Base-by-base conservation (phyloP, 2,797 vertebrate genomes). In the Champsocephalus gunnari region DNA sequence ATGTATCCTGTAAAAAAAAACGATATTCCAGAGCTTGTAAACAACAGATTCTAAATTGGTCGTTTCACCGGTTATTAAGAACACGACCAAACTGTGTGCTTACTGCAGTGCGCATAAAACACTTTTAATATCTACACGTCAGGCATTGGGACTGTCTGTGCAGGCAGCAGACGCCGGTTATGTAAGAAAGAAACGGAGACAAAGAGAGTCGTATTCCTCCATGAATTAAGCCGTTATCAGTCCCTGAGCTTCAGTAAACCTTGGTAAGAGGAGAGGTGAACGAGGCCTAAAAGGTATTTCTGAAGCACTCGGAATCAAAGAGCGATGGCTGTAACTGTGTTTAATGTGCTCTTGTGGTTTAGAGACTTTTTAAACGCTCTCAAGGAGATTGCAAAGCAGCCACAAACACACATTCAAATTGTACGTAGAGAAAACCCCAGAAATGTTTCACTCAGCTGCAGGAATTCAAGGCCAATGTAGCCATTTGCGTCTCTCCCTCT, bases 201-300 rank as follows among this genome's bases (percentile, higher is more conserved):
- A 83, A 75, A 69, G 75, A 72, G 51, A 69, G 62, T 87, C 66
- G 57, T 51, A 56, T 84, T 79, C 63, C 85, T 45, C 44, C 57
- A 47, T 80, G 75, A 80, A 82, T 83, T 67, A 75, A 78, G 70
- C 74, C 71, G 79, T 87, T 87, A 80, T 83, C 78, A 62, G 69
- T 69, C 76, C 79, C 68, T 16, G 7, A 60, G 78, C 64, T 56
- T 76, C 61, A 73, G 66, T 82, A 74, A 82, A 83, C 74, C 81
- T 50, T 11, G 59, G 69, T 75, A 83, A 77, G 76, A 76, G 61
- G 69, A 87, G 79, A 82, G 60, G 71, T 73, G 67, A 13, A 43
- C 53, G 9, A 73, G 74, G 62, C 60, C 74, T 84, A 69, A 74
- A 82, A 81, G 72, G 70, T 81, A 80, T 88, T 90, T 57, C 79